Evolutionary conservation across 2,113 vertebrate genomes (phyloP).

Genomic region (Pantherophis guttatus): DNA sequence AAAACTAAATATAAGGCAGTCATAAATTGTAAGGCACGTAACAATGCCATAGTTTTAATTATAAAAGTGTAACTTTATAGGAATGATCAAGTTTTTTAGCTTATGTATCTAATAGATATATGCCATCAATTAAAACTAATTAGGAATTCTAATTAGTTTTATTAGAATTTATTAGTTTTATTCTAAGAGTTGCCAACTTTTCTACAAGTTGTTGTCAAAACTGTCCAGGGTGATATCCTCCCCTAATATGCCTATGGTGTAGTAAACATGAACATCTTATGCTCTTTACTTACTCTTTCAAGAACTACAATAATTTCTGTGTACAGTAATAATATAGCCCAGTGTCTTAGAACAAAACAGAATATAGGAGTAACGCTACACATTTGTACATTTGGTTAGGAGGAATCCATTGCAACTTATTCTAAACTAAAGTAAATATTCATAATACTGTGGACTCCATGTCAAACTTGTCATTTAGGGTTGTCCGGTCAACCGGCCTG

Average conservation of each 20-base stretch:
- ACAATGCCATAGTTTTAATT: background rate
- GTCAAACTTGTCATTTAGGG: background rate
- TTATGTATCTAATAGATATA: background rate
- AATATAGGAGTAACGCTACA: background rate
- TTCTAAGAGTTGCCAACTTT: background rate
- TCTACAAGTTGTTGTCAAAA: background rate
- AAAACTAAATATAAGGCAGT: background rate
- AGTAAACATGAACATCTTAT: background rate
- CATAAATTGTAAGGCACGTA: background rate
- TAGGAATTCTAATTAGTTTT: background rate
- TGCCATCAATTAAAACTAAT: background rate
- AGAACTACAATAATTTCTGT: background rate
- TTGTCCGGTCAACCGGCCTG: background rate
- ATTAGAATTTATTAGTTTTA: too few relatives aligned
- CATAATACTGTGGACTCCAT: background rate
- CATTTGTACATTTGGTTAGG: background rate
- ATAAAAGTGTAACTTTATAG: background rate
- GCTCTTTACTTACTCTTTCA: background rate
- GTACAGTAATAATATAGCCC: background rate
- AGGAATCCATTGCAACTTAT: background rate
- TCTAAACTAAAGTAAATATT: background rate
- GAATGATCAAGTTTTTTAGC: background rate
- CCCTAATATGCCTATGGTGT: background rate
- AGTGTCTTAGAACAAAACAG: background rate
- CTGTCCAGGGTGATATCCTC: background rate